Base-by-base conservation (phyloP, 2,888 invertebrate genomes). In the Coelopa pilipes region DNA sequence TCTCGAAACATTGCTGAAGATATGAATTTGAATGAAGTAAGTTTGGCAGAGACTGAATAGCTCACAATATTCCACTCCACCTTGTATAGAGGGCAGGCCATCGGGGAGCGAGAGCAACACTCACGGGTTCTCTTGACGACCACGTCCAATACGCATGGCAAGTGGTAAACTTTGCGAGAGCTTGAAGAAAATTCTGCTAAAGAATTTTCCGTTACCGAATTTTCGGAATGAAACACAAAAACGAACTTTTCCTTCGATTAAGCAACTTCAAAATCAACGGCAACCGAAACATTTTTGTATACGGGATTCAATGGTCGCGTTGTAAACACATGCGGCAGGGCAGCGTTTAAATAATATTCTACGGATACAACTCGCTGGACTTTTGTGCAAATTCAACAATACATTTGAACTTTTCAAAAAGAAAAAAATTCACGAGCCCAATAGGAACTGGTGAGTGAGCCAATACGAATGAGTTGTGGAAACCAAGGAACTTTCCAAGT, bases 271-370 rank as follows among this genome's bases (percentile, higher is more conserved):
- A 78, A 79, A 79, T 79, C 77, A 73, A 68, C 78, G 77, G 76
- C 76, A 78, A 77, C 76, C 66, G 74, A 79, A 76, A 77, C 79
- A 75, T 15, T 78, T 78, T 79, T 79, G 79, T 79, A 80, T 77
- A 78, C 79, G 78, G 74, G 71, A 74, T 76, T 79, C 76, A 75
- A 75, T 75, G 76, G 77, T 78, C 77, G 77, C 72, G 53, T 65
- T n/a, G 71, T 71, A 46, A 63, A 53, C 70, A 63, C 63, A 19
- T 62, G 45, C 19, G 34, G 34, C 34, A 4, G 34, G 34, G 34
- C 34, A 34, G 34, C 34, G 34, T 34, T 34, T 4, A 34, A 34
- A 34, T 34, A 47, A 15, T 7, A 60, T 13, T 19, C 60, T 24
- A 49, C 60, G 60, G 59, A 63, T 65, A 46, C 45, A 19, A 65